These are phyloP conservation scores for Spilarctia lutea DNA, from an alignment of 2,888 invertebrate genomes.

Conservation along the genomic window DNA sequence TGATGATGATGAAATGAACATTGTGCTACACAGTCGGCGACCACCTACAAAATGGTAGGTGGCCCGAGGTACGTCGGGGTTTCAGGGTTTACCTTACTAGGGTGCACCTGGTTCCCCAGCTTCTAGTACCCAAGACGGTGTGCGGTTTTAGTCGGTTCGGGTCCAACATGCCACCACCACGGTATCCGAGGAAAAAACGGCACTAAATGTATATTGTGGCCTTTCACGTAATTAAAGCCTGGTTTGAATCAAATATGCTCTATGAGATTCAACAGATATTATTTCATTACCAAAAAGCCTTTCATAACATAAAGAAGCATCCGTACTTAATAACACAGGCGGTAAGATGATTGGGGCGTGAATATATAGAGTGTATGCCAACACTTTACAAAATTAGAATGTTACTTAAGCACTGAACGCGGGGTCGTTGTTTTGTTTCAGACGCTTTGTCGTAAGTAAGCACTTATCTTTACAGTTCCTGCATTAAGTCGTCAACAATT, in stretches of 20 bases:
- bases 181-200: no score
- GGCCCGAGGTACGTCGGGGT: no score
- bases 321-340: constrained; percentile 19
- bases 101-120: no score
- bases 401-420: constrained; percentile 52
- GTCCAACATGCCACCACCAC: no score
- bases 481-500: constrained; percentile 86
- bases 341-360: constrained; percentile 23
- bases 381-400: constrained; percentile 38
- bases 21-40: no score
- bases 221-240: neutral
- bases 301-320: constrained; percentile 14
- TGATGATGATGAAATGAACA: no score
- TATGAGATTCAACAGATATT: neutral
- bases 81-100: no score
- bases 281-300: constrained; percentile 6
- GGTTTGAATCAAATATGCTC: neutral
- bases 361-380: constrained; percentile 18
- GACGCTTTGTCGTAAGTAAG: constrained; percentile 69
- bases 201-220: no score
- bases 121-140: no score
- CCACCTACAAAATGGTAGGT: no score
- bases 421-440: constrained; percentile 69
- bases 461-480: constrained; percentile 81
- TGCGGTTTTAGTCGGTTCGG: no score